Evolutionary conservation across 2,113 vertebrate genomes (phyloP), one percentile per base, ranked within the genome.

Genomic region (Mugil cephalus): DNA sequence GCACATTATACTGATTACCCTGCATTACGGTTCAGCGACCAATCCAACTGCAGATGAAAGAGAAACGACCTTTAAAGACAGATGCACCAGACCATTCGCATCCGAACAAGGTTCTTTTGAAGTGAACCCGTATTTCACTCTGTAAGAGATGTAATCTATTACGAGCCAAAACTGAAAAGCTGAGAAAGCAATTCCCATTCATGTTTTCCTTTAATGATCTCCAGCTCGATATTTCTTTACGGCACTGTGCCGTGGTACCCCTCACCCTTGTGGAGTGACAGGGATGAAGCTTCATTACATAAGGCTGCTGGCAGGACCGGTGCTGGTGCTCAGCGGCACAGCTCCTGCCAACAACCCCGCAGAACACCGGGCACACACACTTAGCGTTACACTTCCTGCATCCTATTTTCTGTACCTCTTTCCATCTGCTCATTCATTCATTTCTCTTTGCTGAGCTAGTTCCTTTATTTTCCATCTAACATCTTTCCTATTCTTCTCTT

Each of bases 281-380:
- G 62, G 67, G 76, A 80, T 86, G 24, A 68, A 80, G 79, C 79
- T 46, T 67, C 68, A 86, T 90, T 89, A 86, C 89, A 90, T 87
- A 87, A 89, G 81, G 73, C 35, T 86, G 72, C 74, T 90, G 84
- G 87, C 86, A 85, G 69, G 68, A 59, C 46, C 30, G 18, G 46
- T 54, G 68, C 69, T 77, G 1, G 13, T 66, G 62, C 52, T 82
- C 74, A 77, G 75, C 10, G 34, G 38, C 70, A 70, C 17, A 55
- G 58, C 73, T 79, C 66, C 69, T 79, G 87, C 82, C 87, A 85
- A 73, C 46, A 42, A 61, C 83, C 87, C 82, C 68, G 75, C 80
- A 58, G 84, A 78, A 77, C 72, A 66, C 15, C 10, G 14, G 80
- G 71, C 74, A 80, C 45, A 80, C 45, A 68, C 52, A 70, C 73